Percentiles rank a stretch among this genome's conserved stretches.
These are phyloP conservation scores for Spea bombifrons DNA, from an alignment of 2,113 vertebrate genomes.

Conservation along the genomic window DNA sequence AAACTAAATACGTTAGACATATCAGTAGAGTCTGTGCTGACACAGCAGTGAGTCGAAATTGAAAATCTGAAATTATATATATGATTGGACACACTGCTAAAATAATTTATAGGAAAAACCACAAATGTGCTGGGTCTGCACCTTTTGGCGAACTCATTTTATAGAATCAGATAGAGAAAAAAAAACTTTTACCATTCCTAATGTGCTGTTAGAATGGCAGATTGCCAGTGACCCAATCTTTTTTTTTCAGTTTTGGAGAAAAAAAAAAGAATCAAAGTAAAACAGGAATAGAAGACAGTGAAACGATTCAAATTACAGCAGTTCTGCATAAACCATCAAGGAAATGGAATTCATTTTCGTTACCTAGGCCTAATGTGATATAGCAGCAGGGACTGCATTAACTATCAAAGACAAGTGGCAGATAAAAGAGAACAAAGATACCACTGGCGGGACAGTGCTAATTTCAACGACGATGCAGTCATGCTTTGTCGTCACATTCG, in stretches of 20 bases:
- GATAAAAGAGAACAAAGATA: conserved; percentile 61
- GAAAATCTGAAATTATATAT: conserved; percentile 91
- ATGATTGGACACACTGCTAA: conserved; percentile 87
- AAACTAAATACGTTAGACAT: conserved; percentile 84
- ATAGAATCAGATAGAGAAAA: conserved; percentile 80
- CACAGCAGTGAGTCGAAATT: conserved; percentile 84
- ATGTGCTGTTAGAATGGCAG: conserved; percentile 78
- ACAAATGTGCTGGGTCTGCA: conserved; percentile 85
- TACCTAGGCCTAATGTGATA: conserved; percentile 69
- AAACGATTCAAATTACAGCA: conserved; percentile 74
- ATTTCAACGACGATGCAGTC: conserved; percentile 55
- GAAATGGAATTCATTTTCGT: conserved; percentile 72
- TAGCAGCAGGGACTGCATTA: conserved; percentile 63
- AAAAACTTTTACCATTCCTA: conserved; percentile 78
- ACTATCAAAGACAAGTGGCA: conserved; percentile 65
- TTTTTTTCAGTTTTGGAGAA: conserved; percentile 44
- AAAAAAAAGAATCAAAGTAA: conserved; percentile 47
- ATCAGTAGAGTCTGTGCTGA: conserved; percentile 84
- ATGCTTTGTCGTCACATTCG: conserved; percentile 5
- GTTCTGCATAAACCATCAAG: conserved; percentile 75
- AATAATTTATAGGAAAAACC: conserved; percentile 85
- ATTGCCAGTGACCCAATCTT: conserved; percentile 66
- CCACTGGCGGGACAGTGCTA: conserved; percentile 54
- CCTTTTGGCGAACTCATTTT: conserved; percentile 81
- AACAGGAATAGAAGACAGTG: conserved; percentile 53